A percentile compares a stretch with the other conserved stretches of the same genome.
Conservation (phyloP, 2,113 vertebrate genomes). For the Bubalus kerabau region DNA sequence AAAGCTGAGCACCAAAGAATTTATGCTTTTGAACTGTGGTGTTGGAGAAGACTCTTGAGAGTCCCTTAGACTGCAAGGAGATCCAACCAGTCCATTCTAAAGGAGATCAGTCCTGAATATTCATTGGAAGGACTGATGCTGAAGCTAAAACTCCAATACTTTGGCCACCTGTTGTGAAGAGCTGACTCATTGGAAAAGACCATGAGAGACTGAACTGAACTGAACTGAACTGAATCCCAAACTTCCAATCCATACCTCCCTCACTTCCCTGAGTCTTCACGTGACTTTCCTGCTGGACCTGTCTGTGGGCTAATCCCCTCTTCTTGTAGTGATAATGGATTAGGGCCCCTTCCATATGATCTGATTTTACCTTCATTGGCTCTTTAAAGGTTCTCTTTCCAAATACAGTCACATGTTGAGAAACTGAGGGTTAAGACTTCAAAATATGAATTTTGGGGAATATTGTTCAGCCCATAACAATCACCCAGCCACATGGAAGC, state of each 20-base stretch:
- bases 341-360: not conserved
- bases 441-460: not conserved
- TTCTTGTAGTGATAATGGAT: not conserved
- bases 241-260: not conserved
- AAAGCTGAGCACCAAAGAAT: not conserved
- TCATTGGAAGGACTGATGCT: not conserved
- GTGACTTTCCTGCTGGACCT: not conserved
- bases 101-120: not conserved
- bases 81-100: not conserved
- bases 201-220: not conserved
- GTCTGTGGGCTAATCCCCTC: not conserved
- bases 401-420: not conserved
- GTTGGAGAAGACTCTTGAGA: not conserved
- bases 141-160: not conserved
- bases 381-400: not conserved
- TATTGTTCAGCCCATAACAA: not conserved
- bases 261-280: not conserved
- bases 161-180: not conserved
- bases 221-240: not conserved
- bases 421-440: not conserved
- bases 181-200: not conserved
- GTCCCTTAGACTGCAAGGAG: not conserved
- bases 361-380: not conserved
- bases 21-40: not conserved
- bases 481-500: not conserved